Evolutionary conservation across 2,888 invertebrate genomes (phyloP), one percentile per base, ranked within the genome.

Genomic region (Xestia ashworthii): DNA sequence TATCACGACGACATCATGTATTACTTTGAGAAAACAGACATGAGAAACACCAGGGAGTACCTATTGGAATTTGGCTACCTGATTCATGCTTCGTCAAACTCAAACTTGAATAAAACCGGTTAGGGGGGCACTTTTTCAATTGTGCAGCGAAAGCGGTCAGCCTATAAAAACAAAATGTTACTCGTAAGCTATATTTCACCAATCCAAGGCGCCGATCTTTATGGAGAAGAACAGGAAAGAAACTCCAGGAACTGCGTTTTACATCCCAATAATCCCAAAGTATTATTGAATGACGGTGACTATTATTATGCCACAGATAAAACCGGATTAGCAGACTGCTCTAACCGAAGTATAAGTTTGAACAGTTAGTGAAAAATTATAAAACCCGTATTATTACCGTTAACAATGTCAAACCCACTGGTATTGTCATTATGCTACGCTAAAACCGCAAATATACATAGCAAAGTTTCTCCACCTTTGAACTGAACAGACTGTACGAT

Each of bases 381-480:
- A 53, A 55, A 32, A 8, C 12, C 25, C n/a, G 8, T 25, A 38
- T 48, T 76, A 16, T 16, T 60, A 25, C 1, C 9, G 22, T 12
- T 48, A 5, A 25, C 12, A 48, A 5, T 32, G n/a, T 80, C 4
- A 38, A 60, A 46, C 5, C 32, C n/a, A 19, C 22, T 48, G 16
- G 2, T 74, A 14, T 8, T 14, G 6, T 60, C 66, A 5, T 22
- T 19, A 0, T 38, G 3, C 22, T 16, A 55, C 25, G 12, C 22
- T 32, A 8, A 44, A 58, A 60, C n/a, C 19, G 9, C 46, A 58
- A 9, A 32, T 8, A 38, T 62, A 53, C 22, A 68, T 46, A n/a
- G 4, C 16, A 69, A 55, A 65, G 38, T 65, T 64, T 83, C 16
- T 64, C 14, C 25, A 69, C 82, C 22, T 67, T 60, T 46, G 25